Evolutionary conservation across 2,113 vertebrate species (phyloP), one percentile per base, ranked within the genome.

Genomic region (Chroicocephalus ridibundus): DNA sequence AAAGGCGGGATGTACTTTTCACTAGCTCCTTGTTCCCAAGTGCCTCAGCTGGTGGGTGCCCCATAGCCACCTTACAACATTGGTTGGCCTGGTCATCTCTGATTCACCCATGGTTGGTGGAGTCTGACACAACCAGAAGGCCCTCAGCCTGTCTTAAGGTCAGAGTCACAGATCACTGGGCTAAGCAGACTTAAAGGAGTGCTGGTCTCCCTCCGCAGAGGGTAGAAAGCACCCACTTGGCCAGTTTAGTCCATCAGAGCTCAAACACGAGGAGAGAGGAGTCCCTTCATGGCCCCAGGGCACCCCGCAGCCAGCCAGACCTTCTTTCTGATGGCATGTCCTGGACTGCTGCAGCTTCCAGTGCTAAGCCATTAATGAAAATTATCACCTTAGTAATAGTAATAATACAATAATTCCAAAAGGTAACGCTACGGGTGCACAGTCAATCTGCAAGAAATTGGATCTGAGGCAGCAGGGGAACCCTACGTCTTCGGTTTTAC

Each of bases 361-460:
- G 60, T 72, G 82, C 57, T 21, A 82, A 75, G 55, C 68, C 2
- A 0, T 94, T 93, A 95, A 89, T 87, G 81, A 92, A 86, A 96
- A 94, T 94, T 71, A 94, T 71, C 78, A 54, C 70, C 69, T 83
- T 47, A 87, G n/a, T 71, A 91, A 94, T 94, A 77, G n/a, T 70
- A 95, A 92, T 93, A 81, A 83, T 38, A 71, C 61, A 83, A 20
- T 86, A 78, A 93, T 92, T 95, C 40, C 15, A 2, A 93, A 86
- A 90, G 52, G 69, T 68, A 91, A 89, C 82, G 86, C 86, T 60
- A 29, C 2, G 9, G 36, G 76, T 64, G 64, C 86, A 36, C 65
- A 86, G 88, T 81, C 80, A 95, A 90, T 83, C 90, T 88, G 86
- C 69, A 88, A 27, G 86, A 88, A 90, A 94, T 38, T 54, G 47